Evolutionary conservation across 2,888 invertebrate genomes (phyloP).

Genomic region (Chydorus sphaericus): DNA sequence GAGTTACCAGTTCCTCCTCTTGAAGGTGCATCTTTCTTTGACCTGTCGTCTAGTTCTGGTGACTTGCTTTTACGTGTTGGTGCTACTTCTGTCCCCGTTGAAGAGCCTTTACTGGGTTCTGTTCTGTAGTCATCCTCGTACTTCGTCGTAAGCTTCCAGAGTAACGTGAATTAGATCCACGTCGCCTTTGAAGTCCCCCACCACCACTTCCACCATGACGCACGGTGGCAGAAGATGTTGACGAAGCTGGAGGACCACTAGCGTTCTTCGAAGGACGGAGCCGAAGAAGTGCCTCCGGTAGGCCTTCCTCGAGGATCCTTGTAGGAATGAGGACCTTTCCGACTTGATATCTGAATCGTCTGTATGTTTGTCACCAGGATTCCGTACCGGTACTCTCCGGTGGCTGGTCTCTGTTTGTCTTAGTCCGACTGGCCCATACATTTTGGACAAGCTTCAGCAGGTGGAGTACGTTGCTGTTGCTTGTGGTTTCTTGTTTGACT

Average conservation of each 20-base stretch:
- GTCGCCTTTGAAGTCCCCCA: background rate
- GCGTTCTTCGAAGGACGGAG: too few relatives aligned
- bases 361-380: too few relatives aligned
- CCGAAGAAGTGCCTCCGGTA: background rate
- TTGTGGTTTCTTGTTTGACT: background rate
- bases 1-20: background rate
- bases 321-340: background rate
- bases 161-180: background rate
- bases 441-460: conserved; percentile 6
- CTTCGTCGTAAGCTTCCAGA: too few relatives aligned
- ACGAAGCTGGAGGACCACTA: too few relatives aligned
- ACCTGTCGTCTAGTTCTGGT: background rate
- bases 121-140: background rate
- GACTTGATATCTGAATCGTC: conserved; percentile 9
- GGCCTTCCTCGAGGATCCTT: background rate
- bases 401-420: background rate
- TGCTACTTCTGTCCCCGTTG: background rate
- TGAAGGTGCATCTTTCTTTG: background rate
- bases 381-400: background rate
- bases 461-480: background rate
- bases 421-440: conserved; percentile 9
- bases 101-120: background rate
- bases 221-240: background rate
- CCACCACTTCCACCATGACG: background rate
- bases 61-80: background rate